Base-by-base conservation (phyloP, 1,140 invertebrate species). In the Temnothorax curvispinosus region DNA sequence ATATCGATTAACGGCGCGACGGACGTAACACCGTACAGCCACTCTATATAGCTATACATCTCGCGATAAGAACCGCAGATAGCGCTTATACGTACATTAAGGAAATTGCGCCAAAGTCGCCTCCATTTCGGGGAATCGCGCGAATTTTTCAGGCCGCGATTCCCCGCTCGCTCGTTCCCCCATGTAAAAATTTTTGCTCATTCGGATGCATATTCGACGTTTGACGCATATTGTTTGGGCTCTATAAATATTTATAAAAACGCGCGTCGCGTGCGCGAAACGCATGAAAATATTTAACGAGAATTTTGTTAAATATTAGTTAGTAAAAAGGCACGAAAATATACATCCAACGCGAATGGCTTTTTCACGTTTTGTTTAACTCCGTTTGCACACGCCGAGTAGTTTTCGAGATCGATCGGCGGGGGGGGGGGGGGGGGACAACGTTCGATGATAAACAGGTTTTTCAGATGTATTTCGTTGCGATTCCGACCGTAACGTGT, bases 241-340 rank as follows among this genome's bases (percentile, higher is more conserved):
- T 75, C 56, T 47, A 84, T 84, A 84, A 84, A 84, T 84, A 84
- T 84, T 84, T 75, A 84, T 75, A 75, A 75, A 27, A 84, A 74
- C 32, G 27, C 41, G 56, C 27, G 41, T 60, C 44, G 69, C 35
- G 47, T 21, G 64, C 38, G 65, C 80, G 44, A 74, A 32, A 74
- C 62, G 41, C 41, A 54, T 74, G 32, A 84, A 84, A 84, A 84
- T 84, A 84, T 84, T 84, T 84, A 84, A 84, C 80, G n/a, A 84
- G 32, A 84, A 84, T 84, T 74, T 84, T 75, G 56, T 75, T 75
- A 84, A 74, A 84, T 84, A 84, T 74, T 84, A 82, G 67, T 74
- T 69, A 44, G 27, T 50, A 84, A 84, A 84, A 84, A 75, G 71
- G 13, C 13, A 60, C 8, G 41, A 84, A 84, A 84, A 84, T 47